These are phyloP conservation scores for Criorhina ranunculi DNA, from an alignment of 2,888 invertebrate species.

Conservation along the genomic window DNA sequence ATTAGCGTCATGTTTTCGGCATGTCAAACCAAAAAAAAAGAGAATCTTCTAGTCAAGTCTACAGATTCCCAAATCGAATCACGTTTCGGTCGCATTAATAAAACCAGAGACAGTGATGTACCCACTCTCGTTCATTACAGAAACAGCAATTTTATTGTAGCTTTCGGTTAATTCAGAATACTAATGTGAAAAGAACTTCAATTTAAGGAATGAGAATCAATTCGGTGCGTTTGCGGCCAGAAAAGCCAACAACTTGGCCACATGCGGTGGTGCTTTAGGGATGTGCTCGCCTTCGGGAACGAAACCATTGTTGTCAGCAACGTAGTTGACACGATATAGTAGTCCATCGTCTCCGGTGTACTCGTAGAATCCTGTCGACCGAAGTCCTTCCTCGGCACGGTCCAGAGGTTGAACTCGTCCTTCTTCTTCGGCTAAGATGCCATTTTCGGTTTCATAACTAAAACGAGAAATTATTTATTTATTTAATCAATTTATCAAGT, in stretches of 20 bases:
- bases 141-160: constrained; percentile 51
- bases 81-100: constrained; percentile 55
- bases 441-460: constrained; percentile 86
- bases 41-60: constrained; percentile 12
- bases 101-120: constrained; percentile 42
- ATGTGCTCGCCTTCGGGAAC: constrained; percentile 83
- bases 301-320: constrained; percentile 86
- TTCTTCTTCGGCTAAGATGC: constrained; percentile 85
- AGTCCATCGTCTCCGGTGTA: constrained; percentile 88
- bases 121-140: constrained; percentile 38
- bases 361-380: constrained; percentile 88
- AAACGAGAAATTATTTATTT: no score
- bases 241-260: constrained; percentile 87
- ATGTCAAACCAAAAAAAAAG: constrained; percentile 30
- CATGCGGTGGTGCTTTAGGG: constrained; percentile 86
- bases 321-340: constrained; percentile 85
- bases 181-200: neutral
- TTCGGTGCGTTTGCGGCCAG: constrained; percentile 84
- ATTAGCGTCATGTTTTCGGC: constrained; percentile 55
- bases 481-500: neutral
- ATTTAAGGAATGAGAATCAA: constrained; percentile 22
- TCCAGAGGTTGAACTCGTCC: constrained; percentile 86
- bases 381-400: constrained; percentile 86
- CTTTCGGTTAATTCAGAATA: constrained; percentile 13
- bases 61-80: constrained; percentile 32